These are phyloP conservation scores for Poecilia wingei DNA, from an alignment of 2,797 vertebrate genomes.

Conservation along the genomic window DNA sequence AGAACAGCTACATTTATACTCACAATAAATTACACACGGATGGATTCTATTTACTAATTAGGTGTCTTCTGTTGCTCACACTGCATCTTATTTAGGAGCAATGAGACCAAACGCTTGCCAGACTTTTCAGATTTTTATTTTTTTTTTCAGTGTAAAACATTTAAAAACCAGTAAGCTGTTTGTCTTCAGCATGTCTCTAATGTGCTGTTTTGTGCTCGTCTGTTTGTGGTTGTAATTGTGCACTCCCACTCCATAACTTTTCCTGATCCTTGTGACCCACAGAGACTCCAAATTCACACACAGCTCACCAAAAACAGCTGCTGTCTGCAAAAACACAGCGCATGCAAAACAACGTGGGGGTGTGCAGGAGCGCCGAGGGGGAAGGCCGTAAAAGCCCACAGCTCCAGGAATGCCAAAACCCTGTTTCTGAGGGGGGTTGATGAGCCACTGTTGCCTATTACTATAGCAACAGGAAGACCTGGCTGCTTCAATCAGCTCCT, in stretches of 20 bases:
- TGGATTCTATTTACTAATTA: not conserved
- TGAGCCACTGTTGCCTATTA: conserved; percentile 76
- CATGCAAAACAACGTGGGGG: conserved; percentile 66
- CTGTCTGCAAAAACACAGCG: conserved; percentile 64
- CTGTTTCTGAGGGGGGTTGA: conserved; percentile 57
- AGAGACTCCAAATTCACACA: conserved; percentile 56
- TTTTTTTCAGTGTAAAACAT: not conserved
- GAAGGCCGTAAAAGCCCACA: conserved; percentile 53
- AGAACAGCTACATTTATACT: not conserved
- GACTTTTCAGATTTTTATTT: not conserved
- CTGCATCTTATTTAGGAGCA: not conserved
- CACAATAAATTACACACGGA: not conserved
- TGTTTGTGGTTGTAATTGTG: not conserved
- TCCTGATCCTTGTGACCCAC: conserved; percentile 40
- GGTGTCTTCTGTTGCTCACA: not conserved
- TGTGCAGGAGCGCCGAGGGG: conserved; percentile 53
- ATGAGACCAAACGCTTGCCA: not conserved
- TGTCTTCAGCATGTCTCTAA: not conserved
- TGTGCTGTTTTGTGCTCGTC: not conserved
- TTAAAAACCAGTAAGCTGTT: not conserved
- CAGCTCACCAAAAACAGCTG: conserved; percentile 59
- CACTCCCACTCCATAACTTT: conserved; percentile 24
- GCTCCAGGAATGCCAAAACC: conserved; percentile 69
- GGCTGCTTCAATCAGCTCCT: conserved; percentile 75
- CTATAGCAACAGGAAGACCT: conserved; percentile 83